Conservation (phyloP, 2,888 invertebrate genomes). For the Drosophila meridionalis region DNA sequence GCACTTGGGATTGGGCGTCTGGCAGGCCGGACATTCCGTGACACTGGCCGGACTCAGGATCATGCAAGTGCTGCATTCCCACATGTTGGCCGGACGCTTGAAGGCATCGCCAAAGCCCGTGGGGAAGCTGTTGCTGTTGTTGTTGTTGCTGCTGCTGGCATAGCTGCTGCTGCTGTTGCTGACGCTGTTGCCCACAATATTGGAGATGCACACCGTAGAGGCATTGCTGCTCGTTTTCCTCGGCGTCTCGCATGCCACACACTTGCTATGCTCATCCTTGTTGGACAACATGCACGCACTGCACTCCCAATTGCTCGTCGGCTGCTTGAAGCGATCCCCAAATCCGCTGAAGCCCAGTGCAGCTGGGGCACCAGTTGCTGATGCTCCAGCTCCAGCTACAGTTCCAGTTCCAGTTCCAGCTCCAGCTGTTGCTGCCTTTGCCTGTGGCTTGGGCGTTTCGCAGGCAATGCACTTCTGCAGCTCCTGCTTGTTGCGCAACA, state of each 20-base stretch:
- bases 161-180: conserved; percentile 14
- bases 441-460: conserved; percentile 83
- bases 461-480: conserved; percentile 86
- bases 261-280: conserved; percentile 84
- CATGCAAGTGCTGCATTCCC: conserved; percentile 88
- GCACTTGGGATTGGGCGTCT: conserved; percentile 84
- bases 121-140: conserved; percentile 10
- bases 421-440: conserved; percentile 41
- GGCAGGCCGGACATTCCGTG: conserved; percentile 86
- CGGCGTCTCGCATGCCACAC: conserved; percentile 86
- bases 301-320: conserved; percentile 88
- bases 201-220: background rate
- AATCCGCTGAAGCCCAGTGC: conserved; percentile 42
- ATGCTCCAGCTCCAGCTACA: conserved; percentile 39
- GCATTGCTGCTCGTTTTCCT: conserved; percentile 64
- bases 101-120: conserved; percentile 84
- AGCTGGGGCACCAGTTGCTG: conserved; percentile 50
- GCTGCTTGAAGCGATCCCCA: conserved; percentile 86
- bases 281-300: conserved; percentile 88
- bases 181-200: conserved; percentile 5
- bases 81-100: conserved; percentile 86
- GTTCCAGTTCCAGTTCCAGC: conserved; percentile 24
- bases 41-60: conserved; percentile 86
- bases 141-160: conserved; percentile 11
- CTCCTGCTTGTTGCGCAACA: conserved; percentile 87